Evolutionary conservation across 1,140 invertebrate species (phyloP), one percentile per base, ranked within the genome.

Genomic region (Brachionus calyciflorus): DNA sequence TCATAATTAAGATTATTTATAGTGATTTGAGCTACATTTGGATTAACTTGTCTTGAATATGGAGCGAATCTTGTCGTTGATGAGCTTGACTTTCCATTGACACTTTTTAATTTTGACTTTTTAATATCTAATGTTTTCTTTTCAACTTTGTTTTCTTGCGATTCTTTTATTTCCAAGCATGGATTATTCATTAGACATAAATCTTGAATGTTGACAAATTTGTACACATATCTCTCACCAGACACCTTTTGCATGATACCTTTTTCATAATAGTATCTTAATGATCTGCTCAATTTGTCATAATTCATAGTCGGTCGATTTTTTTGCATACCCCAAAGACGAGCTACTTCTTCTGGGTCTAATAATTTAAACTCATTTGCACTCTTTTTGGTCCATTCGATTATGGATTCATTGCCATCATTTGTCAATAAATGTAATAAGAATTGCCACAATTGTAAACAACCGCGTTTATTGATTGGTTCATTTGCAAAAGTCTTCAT

Each of bases 281-380:
- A 86, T 0, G 93, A 96, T 0, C 94, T 86, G 73, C 93, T 94
- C 9, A 97, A 83, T 84, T 96, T 97, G 83, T 97, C 94, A 82
- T 97, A 96, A 85, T 96, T 97, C 94, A 96, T 96, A 0, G 93
- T 93, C 0, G 93, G 93, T 3, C 93, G 86, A 83, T 96, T 88
- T 79, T 88, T 88, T 80, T 88, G 87, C 30, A 88, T 80, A 2
- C 88, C 87, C 87, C 87, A 88, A 26, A 87, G 80, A 57, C 87
- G 77, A 1, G 87, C 87, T 77, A 93, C 92, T 88, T 96, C 93
- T 87, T 95, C 93, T 0, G 93, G 93, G 84, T 96, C 93, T 77
- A 94, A 92, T 1, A 96, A 87, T 82, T 96, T 96, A 81, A 96
- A 95, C 82, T 96, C 94, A 12, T 28, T n/a, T 87, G 94, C 90